phyloP scores from a whole-genome alignment of 2,888 invertebrate genomes.

The Dynastes tityus region DNA sequence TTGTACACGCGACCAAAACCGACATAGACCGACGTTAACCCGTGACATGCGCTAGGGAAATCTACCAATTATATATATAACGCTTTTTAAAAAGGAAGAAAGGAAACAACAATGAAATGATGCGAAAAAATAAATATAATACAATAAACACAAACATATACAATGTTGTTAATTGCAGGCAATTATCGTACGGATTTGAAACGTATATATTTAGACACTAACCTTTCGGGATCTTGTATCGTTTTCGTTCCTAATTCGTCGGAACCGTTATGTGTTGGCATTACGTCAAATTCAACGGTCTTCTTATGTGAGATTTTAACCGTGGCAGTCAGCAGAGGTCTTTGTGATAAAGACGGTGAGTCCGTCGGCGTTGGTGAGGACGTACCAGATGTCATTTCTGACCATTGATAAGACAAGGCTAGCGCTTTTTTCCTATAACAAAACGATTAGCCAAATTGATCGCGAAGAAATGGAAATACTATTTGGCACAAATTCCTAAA shows the following conservation, averaged over 20 bases:
- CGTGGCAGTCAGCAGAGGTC: slow-evolving; percentile 61
- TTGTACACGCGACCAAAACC: slow-evolving; percentile 39
- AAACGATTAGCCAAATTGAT: not conserved
- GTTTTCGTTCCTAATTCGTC: slow-evolving; percentile 56
- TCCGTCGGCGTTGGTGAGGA: slow-evolving; percentile 65
- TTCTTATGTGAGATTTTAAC: slow-evolving; percentile 56
- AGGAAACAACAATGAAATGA: slow-evolving; percentile 6
- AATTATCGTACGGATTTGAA: slow-evolving; percentile 14
- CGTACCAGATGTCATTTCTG: slow-evolving; percentile 64
- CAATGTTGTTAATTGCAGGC: slow-evolving; percentile 22
- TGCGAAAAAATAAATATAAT: slow-evolving; percentile 11
- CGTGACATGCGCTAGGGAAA: slow-evolving; percentile 43
- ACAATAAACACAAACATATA: slow-evolving; percentile 7
- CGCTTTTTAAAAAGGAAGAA: slow-evolving; percentile 10
- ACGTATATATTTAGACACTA: slow-evolving; percentile 51
- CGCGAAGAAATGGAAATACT: not conserved
- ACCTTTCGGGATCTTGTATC: slow-evolving; percentile 60
- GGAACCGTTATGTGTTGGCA: slow-evolving; percentile 55
- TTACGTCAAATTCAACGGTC: slow-evolving; percentile 62
- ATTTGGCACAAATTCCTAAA: not conserved
- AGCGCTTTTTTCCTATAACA: slow-evolving; percentile 41
- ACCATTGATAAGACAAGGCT: slow-evolving; percentile 23
- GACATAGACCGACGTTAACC: slow-evolving; percentile 33
- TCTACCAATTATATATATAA: slow-evolving; percentile 18
- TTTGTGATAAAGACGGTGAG: slow-evolving; percentile 64